These are phyloP conservation scores for Noctua comes DNA, from an alignment of 2,888 invertebrate genomes.

Conservation along the genomic window DNA sequence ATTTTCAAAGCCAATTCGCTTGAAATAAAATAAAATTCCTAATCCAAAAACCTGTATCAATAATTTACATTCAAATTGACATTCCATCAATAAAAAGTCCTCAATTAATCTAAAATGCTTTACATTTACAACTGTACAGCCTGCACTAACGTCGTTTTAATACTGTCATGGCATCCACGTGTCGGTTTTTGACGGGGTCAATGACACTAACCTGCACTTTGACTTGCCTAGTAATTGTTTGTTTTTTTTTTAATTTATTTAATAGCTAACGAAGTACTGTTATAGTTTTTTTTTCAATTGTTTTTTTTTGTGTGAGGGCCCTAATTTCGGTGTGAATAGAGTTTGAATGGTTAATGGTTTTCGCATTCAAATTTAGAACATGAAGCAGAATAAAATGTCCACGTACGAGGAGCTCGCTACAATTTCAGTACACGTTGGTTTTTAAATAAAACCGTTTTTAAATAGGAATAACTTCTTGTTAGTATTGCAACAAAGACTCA, in stretches of 20 bases:
- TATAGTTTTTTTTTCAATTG: neutral
- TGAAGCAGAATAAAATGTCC: neutral
- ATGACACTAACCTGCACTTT: conserved; percentile 82
- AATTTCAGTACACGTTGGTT: neutral
- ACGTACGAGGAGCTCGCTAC: too few relatives aligned
- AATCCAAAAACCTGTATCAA: conserved; percentile 33
- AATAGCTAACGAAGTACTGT: conserved; percentile 40
- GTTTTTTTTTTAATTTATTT: conserved; percentile 62
- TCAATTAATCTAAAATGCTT: conserved; percentile 27
- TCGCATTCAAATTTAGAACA: conserved; percentile 1
- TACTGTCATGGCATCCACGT: conserved; percentile 74
- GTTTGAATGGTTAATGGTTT: neutral
- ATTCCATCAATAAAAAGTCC: conserved; percentile 46
- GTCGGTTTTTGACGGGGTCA: conserved; percentile 82
- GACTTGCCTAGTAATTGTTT: conserved; percentile 77
- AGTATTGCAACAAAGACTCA: neutral
- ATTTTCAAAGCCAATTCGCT: neutral
- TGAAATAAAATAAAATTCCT: conserved; percentile 6
- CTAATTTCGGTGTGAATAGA: neutral
- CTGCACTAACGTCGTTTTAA: conserved; percentile 61
- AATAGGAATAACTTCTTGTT: neutral
- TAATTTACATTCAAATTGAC: conserved; percentile 40
- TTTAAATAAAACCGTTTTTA: neutral
- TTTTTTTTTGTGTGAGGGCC: neutral
- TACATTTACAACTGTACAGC: conserved; percentile 43